A percentile compares a stretch with the other conserved stretches of the same genome.
Evolutionary conservation across 2,888 invertebrate species (phyloP).

Genomic region (Willowsia nigromaculata): DNA sequence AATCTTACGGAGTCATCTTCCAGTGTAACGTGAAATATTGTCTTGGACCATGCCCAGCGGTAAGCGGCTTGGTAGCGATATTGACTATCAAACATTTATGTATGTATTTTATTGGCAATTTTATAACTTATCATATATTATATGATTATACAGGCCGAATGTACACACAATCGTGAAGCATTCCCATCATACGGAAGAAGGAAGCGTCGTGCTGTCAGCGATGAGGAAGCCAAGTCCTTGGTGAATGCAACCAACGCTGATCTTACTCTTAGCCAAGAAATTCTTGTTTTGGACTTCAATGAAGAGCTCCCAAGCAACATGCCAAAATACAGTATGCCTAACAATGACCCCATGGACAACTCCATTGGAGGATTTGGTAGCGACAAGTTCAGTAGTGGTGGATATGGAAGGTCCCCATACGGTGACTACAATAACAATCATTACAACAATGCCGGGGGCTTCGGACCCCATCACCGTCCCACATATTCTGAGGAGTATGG

Average conservation of each 20-base stretch:
- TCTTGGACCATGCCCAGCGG: slow-evolving; percentile 95
- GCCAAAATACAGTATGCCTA: slow-evolving; percentile 77
- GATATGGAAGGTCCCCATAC: slow-evolving; percentile 69
- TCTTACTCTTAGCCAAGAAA: slow-evolving; percentile 97
- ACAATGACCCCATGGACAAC: slow-evolving; percentile 72
- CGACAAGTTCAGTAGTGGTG: slow-evolving; percentile 60
- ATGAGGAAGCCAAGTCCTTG: slow-evolving; percentile 83
- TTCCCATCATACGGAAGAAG: slow-evolving; percentile 95
- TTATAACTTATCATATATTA: too few species aligned
- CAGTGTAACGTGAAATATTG: slow-evolving; percentile 98
- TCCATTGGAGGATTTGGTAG: slow-evolving; percentile 57
- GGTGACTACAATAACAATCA: slow-evolving; percentile 61
- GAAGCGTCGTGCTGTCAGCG: slow-evolving; percentile 85
- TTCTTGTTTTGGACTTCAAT: slow-evolving; percentile 94
- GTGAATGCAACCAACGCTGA: slow-evolving; percentile 85
- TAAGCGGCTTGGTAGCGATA: too few species aligned
- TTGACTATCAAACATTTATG: too few species aligned
- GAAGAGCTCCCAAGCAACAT: slow-evolving; percentile 84
- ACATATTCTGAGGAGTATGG: slow-evolving; percentile 72
- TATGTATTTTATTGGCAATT: too few species aligned
- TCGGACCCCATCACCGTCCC: slow-evolving; percentile 66
- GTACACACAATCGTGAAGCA: slow-evolving; percentile 94
- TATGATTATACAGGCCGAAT: slow-evolving; percentile 86
- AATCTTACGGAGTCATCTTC: slow-evolving; percentile 97
- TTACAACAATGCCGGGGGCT: slow-evolving; percentile 56